A percentile compares a stretch with the other conserved stretches of the same genome.
These are phyloP conservation scores for Laspeyria flexula DNA, from an alignment of 2,888 invertebrate genomes.

Conservation along the genomic window DNA sequence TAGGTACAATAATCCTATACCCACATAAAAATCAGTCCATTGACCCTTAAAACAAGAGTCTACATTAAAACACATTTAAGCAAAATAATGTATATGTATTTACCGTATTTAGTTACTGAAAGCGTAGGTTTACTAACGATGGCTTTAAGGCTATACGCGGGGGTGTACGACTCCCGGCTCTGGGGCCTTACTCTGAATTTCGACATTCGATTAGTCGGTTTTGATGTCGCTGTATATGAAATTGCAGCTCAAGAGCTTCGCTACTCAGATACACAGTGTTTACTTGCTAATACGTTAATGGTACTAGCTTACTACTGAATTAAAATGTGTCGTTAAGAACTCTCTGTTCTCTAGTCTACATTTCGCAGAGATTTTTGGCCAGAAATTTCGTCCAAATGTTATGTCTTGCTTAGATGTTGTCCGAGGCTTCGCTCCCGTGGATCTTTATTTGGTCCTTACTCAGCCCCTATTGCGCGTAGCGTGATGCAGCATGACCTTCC, in stretches of 20 bases:
- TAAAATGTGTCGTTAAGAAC: no score
- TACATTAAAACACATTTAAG: slow-evolving; percentile 16
- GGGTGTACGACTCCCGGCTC: not conserved
- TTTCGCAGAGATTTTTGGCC: no score
- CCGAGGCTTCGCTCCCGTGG: no score
- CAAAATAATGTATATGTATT: slow-evolving; percentile 20
- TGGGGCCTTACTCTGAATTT: no score
- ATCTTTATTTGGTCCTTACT: no score
- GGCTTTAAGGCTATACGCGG: not conserved
- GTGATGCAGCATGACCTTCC: no score
- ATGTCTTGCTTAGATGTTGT: no score
- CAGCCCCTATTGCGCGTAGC: no score
- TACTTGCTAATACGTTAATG: not conserved
- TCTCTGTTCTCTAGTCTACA: no score
- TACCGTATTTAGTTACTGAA: slow-evolving; percentile 22
- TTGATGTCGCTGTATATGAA: slow-evolving; percentile 5
- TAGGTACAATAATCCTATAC: not conserved
- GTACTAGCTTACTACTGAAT: not conserved
- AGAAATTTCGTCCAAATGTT: no score
- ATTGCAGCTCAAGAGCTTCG: slow-evolving; percentile 6
- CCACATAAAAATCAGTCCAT: slow-evolving; percentile 20
- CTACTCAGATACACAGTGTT: not conserved
- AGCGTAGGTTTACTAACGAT: slow-evolving; percentile 24
- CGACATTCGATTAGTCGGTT: no score
- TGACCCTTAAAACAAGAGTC: slow-evolving; percentile 15